Evolutionary conservation across 35 echinoderm and acorn worm genomes (phyloP).

Genomic region (Apostichopus californicus): DNA sequence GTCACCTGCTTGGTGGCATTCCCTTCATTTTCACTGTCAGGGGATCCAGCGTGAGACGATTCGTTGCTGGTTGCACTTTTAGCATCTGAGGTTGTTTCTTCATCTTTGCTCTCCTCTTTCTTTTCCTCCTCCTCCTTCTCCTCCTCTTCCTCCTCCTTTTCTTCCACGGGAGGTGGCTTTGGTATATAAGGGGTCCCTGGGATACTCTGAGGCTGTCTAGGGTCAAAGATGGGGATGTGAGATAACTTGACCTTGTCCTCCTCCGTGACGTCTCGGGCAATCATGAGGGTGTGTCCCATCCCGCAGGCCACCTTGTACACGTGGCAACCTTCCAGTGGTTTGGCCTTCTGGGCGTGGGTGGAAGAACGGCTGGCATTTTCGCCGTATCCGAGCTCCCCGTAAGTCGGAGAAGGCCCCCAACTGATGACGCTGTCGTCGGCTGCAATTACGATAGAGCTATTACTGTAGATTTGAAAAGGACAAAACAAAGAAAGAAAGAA

Average conservation of each 20-base stretch:
- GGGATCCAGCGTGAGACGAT: neutral
- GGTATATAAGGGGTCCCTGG: conserved; percentile 53
- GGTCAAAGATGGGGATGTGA: conserved; percentile 54
- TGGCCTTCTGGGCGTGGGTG: conserved; percentile 77
- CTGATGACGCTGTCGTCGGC: conserved; percentile 93
- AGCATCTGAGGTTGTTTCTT: neutral
- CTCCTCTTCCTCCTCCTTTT: conserved; percentile 33
- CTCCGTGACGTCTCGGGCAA: conserved; percentile 77
- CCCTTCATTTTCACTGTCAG: neutral
- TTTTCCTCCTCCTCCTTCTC: neutral
- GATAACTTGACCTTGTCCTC: conserved; percentile 62
- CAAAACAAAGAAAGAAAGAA: too few relatives aligned
- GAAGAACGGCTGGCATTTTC: conserved; percentile 82
- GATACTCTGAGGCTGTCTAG: conserved; percentile 37
- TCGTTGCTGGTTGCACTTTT: neutral
- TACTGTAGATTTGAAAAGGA: conserved; percentile 64
- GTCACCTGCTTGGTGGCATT: neutral
- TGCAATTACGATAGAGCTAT: conserved; percentile 85
- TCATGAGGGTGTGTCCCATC: conserved; percentile 79
- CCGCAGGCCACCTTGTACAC: conserved; percentile 82
- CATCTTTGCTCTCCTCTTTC: neutral
- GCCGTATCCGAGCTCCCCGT: conserved; percentile 92
- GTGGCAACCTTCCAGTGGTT: conserved; percentile 70
- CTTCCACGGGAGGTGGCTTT: neutral
- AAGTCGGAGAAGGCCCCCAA: conserved; percentile 97